These are phyloP conservation scores for Melipona bicolor DNA, from an alignment of 2,888 invertebrate genomes.

Conservation along the genomic window DNA sequence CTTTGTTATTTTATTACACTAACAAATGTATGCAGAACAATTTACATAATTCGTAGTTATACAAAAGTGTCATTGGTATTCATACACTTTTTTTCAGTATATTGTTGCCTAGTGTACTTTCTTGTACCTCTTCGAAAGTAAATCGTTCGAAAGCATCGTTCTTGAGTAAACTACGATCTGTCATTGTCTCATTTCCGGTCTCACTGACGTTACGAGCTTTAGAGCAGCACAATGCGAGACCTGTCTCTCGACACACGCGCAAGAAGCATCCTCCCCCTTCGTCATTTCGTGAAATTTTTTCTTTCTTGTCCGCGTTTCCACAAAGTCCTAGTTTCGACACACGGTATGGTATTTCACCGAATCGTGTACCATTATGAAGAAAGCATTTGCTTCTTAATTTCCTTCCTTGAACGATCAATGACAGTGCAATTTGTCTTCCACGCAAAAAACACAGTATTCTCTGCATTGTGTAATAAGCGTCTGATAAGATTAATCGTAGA, in stretches of 20 bases:
- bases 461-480: too few relatives aligned
- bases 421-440: not conserved
- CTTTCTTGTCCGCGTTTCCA: constrained; percentile 14
- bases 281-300: constrained; percentile 26
- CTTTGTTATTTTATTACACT: not conserved
- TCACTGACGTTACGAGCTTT: constrained; percentile 24
- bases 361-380: not conserved
- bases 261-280: constrained; percentile 13
- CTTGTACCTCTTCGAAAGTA: not conserved
- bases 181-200: constrained; percentile 31
- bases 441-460: not conserved
- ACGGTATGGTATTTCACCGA: not conserved
- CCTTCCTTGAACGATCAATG: not conserved
- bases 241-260: constrained; percentile 25
- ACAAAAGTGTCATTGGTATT: not conserved
- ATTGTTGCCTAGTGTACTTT: not conserved
- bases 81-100: not conserved
- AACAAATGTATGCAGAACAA: too few relatives aligned
- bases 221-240: constrained; percentile 15
- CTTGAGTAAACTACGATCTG: constrained; percentile 19
- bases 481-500: too few relatives aligned
- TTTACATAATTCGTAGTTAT: not conserved
- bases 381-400: not conserved
- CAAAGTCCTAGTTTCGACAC: constrained; percentile 24
- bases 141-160: not conserved